Evolutionary conservation across 2,797 vertebrate genomes (phyloP).

Genomic region (Gobio occitaniae): DNA sequence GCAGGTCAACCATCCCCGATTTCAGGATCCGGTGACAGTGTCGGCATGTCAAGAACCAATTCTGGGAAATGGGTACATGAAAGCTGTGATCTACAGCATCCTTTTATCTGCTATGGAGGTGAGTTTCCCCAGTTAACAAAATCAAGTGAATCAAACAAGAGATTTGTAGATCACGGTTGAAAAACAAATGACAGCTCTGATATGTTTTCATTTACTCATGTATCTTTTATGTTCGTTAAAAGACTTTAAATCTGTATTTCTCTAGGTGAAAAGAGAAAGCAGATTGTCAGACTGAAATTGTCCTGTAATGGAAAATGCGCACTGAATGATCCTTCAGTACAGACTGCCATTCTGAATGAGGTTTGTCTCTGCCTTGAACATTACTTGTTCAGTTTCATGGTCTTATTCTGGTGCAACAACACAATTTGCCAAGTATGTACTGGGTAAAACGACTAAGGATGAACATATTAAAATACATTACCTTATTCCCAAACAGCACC

Average conservation of each 20-base stretch:
- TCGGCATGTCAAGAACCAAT: too few species aligned
- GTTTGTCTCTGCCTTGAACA: not conserved
- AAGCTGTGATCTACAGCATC: not conserved
- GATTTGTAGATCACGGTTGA: not conserved
- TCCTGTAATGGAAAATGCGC: slow-evolving; percentile 5
- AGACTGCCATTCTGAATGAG: not conserved
- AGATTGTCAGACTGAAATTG: not conserved
- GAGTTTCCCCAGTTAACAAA: slow-evolving; percentile 1
- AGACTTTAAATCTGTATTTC: not conserved
- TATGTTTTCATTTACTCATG: not conserved
- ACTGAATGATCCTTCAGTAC: not conserved
- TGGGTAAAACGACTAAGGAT: too few species aligned
- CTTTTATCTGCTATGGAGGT: slow-evolving; percentile 51
- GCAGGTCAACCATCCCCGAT: too few species aligned
- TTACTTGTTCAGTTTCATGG: too few species aligned
- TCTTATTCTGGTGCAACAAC: not conserved
- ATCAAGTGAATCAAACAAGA: not conserved
- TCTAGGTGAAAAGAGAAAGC: not conserved
- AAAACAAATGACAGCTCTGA: not conserved
- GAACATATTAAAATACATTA: too few species aligned
- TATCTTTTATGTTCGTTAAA: too few species aligned
- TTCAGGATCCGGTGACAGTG: too few species aligned
- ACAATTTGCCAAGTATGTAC: not conserved
- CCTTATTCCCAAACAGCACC: too few species aligned
- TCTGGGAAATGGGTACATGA: too few species aligned